These are phyloP conservation scores for Neotragus moschatus DNA, from an alignment of 2,113 vertebrate species.

Conservation along the genomic window DNA sequence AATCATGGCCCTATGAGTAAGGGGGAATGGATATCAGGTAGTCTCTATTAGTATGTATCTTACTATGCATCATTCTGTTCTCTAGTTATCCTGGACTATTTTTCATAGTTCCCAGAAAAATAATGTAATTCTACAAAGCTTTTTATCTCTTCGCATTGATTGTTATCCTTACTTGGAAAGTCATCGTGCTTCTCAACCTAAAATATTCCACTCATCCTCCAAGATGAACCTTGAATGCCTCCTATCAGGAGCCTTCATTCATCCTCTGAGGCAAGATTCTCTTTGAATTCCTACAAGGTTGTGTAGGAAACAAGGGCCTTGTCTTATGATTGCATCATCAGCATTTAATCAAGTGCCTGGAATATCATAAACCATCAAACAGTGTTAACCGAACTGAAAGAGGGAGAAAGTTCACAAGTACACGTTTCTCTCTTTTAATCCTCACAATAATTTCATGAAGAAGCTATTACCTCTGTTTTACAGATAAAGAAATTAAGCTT, in stretches of 20 bases:
- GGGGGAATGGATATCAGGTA: background rate
- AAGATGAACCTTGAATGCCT: background rate
- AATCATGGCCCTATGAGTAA: background rate
- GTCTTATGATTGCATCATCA: background rate
- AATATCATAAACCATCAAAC: background rate
- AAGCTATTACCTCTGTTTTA: background rate
- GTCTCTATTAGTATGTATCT: background rate
- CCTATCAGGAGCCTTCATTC: background rate
- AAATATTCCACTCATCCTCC: background rate
- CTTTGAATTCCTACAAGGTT: background rate
- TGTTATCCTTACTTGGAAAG: constrained; percentile 14
- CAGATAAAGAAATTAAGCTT: background rate
- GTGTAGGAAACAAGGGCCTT: background rate
- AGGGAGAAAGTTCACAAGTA: background rate
- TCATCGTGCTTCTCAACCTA: background rate
- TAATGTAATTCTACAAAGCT: background rate
- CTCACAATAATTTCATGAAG: background rate
- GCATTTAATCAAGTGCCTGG: constrained; percentile 1
- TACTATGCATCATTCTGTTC: background rate
- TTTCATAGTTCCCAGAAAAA: constrained; percentile 15
- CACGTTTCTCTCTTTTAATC: background rate
- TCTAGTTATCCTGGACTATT: background rate
- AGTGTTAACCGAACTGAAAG: background rate
- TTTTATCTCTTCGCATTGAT: background rate
- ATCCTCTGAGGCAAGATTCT: background rate